A percentile compares a stretch with the other conserved stretches of the same genome.
These are phyloP conservation scores for Apogon hyalosoma DNA, from an alignment of 2,797 vertebrate genomes.

Conservation along the genomic window DNA sequence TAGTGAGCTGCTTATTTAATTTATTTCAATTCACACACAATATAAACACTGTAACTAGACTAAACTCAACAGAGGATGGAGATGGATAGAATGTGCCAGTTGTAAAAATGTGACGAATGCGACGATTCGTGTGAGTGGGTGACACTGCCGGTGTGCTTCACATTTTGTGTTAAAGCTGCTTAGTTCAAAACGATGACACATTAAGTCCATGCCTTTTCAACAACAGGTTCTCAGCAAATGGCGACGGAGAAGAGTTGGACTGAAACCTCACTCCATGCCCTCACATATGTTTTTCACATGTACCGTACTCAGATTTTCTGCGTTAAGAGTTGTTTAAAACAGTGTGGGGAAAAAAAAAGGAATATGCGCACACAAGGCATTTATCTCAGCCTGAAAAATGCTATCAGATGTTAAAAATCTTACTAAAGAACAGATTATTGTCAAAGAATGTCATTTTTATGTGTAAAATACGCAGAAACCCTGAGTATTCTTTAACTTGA, in stretches of 20 bases:
- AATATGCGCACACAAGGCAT: too few relatives aligned
- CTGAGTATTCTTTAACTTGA: constrained; percentile 23
- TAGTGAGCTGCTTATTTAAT: constrained; percentile 19
- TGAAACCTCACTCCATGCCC: constrained; percentile 1
- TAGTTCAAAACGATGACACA: constrained; percentile 40
- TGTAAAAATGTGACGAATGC: constrained; percentile 25
- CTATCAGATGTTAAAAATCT: constrained; percentile 8
- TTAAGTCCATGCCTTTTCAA: constrained; percentile 62
- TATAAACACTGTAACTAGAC: background rate
- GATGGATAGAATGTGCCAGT: background rate
- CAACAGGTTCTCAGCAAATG: constrained; percentile 25
- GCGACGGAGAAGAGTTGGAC: constrained; percentile 10
- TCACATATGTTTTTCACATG: too few relatives aligned
- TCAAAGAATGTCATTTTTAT: background rate
- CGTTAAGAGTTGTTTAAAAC: background rate
- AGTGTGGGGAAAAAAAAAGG: too few relatives aligned
- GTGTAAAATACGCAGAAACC: constrained; percentile 44
- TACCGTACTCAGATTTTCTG: constrained; percentile 47
- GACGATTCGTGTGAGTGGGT: constrained; percentile 17
- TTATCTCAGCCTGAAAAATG: background rate
- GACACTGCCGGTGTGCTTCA: constrained; percentile 18
- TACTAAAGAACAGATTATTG: constrained; percentile 10
- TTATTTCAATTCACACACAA: constrained; percentile 22
- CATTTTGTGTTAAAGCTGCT: constrained; percentile 20
- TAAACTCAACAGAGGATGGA: background rate